phyloP scores from a whole-genome alignment of 2,113 vertebrate species.

The Gallinago paraguaiae region DNA sequence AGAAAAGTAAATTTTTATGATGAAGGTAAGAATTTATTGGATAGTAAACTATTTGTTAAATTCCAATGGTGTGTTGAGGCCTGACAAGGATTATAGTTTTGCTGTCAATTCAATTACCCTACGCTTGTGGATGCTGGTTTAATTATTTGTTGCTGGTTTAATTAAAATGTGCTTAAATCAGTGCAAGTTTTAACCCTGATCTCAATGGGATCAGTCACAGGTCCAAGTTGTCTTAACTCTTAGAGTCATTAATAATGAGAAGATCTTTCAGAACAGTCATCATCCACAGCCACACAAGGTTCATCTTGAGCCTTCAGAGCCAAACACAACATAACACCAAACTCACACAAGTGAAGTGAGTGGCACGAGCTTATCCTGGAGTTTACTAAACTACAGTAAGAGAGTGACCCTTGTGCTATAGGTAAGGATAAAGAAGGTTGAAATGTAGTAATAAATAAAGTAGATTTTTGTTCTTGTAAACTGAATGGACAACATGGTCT shows the following conservation, averaged over 20 bases:
- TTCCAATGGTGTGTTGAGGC: not conserved
- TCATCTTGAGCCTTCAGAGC: not conserved
- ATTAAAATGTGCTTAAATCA: conserved; percentile 3
- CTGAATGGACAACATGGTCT: accelerated
- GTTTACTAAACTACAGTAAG: not conserved
- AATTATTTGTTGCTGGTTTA: conserved; percentile 42
- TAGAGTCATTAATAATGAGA: not conserved
- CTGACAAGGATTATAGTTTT: conserved; percentile 23
- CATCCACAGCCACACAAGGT: not conserved
- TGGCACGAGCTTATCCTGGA: not conserved
- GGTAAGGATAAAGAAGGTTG: not conserved
- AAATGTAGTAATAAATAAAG: not conserved
- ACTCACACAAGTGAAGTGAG: not conserved
- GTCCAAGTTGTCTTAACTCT: not conserved
- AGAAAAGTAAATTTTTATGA: not conserved
- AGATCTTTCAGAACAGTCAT: not conserved
- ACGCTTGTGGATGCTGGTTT: not conserved
- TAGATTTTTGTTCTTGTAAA: not conserved
- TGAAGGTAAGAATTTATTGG: conserved; percentile 5
- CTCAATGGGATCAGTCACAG: not conserved
- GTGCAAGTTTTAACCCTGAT: conserved; percentile 10
- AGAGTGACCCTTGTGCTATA: not conserved
- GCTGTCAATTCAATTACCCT: conserved; percentile 17
- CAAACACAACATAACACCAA: not conserved
- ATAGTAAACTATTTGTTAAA: conserved; percentile 14